Base-by-base conservation (phyloP, 1,140 invertebrate species). In the Apolygus lucorum region DNA sequence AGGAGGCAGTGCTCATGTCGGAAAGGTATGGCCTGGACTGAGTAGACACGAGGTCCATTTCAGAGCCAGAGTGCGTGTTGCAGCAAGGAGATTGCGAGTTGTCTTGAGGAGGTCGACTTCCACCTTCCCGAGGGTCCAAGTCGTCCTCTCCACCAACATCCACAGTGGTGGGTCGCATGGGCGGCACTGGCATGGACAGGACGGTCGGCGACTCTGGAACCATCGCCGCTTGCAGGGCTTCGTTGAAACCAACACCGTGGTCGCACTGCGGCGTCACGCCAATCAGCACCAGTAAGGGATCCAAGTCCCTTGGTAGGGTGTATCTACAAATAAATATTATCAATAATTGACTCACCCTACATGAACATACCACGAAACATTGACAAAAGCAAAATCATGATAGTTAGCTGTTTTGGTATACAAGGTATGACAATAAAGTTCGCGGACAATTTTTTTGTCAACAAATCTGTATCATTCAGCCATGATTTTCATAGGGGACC, bases 261-360 rank as follows among this genome's bases (percentile, higher is more conserved):
- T 74, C 73, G 59, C 72, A 74, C 64, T 72, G 72, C 1, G 72
- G 72, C 28, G 68, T 70, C 17, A 69, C 67, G n/a, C 73, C 73
- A 11, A 74, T 66, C 14, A 71, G 69, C 24, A 74, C 73, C 52
- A 74, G 52, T 21, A 74, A 28, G 14, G 73, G 73, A 34, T 74
- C 73, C 28, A 72, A 34, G 49, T 74, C 73, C 27, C 72, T 54
- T 4, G 73, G 73, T 11, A 74, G 64, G 4, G 54, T 71, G 54
- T 72, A 74, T 63, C 73, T 73, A 25, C 8, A 71, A 68, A n/a
- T n/a, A n/a, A n/a, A n/a, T n/a, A n/a, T n/a, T n/a, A n/a, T n/a
- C n/a, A n/a, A n/a, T n/a, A n/a, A n/a, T n/a, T n/a, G n/a, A n/a
- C n/a, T n/a, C n/a, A n/a, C n/a, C n/a, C n/a, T n/a, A n/a, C n/a